These are phyloP conservation scores for Philopedon plagiatum DNA, from an alignment of 2,888 invertebrate species.

Conservation along the genomic window DNA sequence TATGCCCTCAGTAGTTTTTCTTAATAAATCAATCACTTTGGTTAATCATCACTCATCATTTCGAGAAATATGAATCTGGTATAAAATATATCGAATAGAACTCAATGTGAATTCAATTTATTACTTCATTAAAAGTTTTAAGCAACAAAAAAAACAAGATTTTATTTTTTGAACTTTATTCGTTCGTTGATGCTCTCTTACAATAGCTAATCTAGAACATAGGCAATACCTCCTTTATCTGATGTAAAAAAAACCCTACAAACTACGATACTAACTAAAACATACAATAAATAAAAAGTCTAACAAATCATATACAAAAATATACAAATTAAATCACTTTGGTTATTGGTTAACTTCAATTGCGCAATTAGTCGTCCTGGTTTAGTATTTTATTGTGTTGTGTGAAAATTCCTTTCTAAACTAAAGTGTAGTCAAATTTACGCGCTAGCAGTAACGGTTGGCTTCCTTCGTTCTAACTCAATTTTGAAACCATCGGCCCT, in stretches of 20 bases:
- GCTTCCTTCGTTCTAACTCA: constrained; percentile 77
- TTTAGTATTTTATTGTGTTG: too few species aligned
- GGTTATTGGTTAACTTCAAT: not conserved
- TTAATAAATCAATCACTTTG: too few species aligned
- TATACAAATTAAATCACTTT: not conserved
- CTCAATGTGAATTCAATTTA: too few species aligned
- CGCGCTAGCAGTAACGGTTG: not conserved
- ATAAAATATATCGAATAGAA: too few species aligned
- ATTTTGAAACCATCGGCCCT: constrained; percentile 82
- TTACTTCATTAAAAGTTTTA: too few species aligned
- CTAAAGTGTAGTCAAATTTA: not conserved
- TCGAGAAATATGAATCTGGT: too few species aligned
- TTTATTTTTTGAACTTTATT: not conserved
- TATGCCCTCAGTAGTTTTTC: too few species aligned
- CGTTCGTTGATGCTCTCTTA: not conserved
- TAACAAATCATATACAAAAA: not conserved
- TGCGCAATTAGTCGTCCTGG: not conserved
- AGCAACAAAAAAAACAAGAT: not conserved
- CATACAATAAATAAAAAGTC: not conserved
- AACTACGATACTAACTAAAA: not conserved
- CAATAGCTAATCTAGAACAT: not conserved
- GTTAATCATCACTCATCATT: too few species aligned
- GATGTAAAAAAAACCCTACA: not conserved
- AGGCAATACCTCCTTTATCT: too few species aligned
- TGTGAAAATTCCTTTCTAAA: not conserved